These are phyloP conservation scores for Hyperopisus bebe DNA, from an alignment of 2,113 vertebrate species.

Conservation along the genomic window DNA sequence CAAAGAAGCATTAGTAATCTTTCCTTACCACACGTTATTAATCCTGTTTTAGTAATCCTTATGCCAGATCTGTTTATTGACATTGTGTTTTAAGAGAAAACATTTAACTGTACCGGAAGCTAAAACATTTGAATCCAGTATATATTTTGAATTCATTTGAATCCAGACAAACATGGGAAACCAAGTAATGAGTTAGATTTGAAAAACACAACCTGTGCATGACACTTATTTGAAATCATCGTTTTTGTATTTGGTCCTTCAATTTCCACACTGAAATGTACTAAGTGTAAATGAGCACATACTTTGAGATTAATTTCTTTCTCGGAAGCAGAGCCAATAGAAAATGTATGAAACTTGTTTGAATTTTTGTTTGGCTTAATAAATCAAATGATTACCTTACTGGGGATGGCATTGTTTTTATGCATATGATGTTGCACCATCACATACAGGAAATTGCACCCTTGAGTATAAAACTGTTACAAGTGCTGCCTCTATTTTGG, in stretches of 20 bases:
- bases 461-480: neutral
- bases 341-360: neutral
- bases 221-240: neutral
- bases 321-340: neutral
- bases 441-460: neutral
- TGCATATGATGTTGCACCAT: neutral
- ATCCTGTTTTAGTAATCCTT: slow-evolving; percentile 63
- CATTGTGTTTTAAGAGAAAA: slow-evolving; percentile 39
- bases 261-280: neutral
- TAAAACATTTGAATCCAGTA: neutral
- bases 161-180: neutral
- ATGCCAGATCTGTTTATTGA: slow-evolving; percentile 58
- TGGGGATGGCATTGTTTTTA: neutral
- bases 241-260: neutral
- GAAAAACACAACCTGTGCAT: neutral
- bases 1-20: slow-evolving; percentile 63
- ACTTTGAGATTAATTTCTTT: neutral
- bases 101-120: neutral
- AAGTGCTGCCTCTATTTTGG: neutral
- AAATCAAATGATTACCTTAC: neutral
- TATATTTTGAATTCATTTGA: neutral
- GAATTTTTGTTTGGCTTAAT: neutral
- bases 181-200: neutral
- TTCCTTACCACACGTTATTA: slow-evolving; percentile 55
- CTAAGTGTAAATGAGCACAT: neutral